These are phyloP conservation scores for Folsomia candida DNA, from an alignment of 2,888 invertebrate genomes.

Conservation along the genomic window DNA sequence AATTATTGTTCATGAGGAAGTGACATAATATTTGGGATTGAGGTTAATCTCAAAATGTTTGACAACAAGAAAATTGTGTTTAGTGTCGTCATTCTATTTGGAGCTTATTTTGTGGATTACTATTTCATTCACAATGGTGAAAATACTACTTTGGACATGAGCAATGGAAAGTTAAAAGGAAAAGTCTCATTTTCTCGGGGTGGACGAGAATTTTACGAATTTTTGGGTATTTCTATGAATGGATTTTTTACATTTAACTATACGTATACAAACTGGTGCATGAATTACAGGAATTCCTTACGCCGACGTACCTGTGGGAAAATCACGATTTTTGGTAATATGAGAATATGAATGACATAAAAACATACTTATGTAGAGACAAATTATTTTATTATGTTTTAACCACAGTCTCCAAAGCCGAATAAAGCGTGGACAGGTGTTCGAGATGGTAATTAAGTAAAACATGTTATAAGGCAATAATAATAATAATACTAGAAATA, in stretches of 20 bases:
- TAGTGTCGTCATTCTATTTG: not conserved
- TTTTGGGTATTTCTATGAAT: not conserved
- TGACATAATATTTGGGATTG: not conserved
- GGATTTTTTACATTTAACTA: too few species aligned
- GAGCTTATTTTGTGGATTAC: constrained; percentile 5
- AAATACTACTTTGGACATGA: not conserved
- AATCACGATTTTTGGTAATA: not conserved
- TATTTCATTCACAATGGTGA: constrained; percentile 8
- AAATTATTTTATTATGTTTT: not conserved
- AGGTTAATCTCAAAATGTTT: not conserved
- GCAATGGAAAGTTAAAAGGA: constrained; percentile 5
- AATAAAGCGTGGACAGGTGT: not conserved
- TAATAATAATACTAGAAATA: too few species aligned
- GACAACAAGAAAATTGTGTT: constrained; percentile 7
- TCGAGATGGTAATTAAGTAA: too few species aligned
- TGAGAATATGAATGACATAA: not conserved
- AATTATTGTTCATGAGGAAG: too few species aligned
- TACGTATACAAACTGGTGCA: too few species aligned
- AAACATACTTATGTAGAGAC: not conserved
- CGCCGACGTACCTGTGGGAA: not conserved
- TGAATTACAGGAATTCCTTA: constrained; percentile 1
- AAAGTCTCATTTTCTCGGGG: not conserved
- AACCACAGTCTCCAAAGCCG: constrained; percentile 14
- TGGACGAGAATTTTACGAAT: not conserved
- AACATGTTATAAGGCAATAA: too few species aligned